Percentiles rank a stretch among this genome's conserved stretches.
These are phyloP conservation scores for Tadarida brasiliensis DNA, from an alignment of 2,797 vertebrate species.

Conservation along the genomic window DNA sequence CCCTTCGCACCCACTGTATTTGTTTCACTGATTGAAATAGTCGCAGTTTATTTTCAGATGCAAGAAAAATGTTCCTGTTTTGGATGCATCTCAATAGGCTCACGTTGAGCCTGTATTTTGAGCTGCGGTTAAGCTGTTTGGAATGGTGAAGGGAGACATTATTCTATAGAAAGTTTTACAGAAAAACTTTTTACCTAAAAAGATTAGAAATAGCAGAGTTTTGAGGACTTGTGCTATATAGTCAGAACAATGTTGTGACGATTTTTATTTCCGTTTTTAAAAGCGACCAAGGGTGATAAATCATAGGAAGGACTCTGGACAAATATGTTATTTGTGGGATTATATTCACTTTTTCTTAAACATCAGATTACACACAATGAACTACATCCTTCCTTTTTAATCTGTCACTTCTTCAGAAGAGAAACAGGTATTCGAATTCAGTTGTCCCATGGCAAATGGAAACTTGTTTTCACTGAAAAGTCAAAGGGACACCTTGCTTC, in stretches of 20 bases:
- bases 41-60: conserved; percentile 76
- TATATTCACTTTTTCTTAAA: background rate
- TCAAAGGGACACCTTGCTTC: background rate
- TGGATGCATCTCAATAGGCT: conserved; percentile 76
- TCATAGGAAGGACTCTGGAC: background rate
- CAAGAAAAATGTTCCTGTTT: conserved; percentile 80
- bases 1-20: conserved; percentile 75
- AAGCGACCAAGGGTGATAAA: background rate
- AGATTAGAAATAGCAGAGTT: background rate
- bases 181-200: conserved; percentile 48
- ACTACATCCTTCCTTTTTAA: background rate
- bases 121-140: conserved; percentile 59
- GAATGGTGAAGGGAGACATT: conserved; percentile 70
- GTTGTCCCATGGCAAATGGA: background rate
- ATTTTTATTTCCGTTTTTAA: background rate
- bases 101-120: conserved; percentile 72
- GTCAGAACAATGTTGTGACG: conserved; percentile 4
- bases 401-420: background rate
- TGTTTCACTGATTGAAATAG: conserved; percentile 72
- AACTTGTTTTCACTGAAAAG: background rate
- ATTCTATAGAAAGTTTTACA: conserved; percentile 75
- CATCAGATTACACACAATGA: background rate
- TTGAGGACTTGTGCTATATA: background rate
- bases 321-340: conserved; percentile 50
- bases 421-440: conserved; percentile 22